phyloP scores from a whole-genome alignment of 1,140 invertebrate species.

The Bombus sibiricus region DNA sequence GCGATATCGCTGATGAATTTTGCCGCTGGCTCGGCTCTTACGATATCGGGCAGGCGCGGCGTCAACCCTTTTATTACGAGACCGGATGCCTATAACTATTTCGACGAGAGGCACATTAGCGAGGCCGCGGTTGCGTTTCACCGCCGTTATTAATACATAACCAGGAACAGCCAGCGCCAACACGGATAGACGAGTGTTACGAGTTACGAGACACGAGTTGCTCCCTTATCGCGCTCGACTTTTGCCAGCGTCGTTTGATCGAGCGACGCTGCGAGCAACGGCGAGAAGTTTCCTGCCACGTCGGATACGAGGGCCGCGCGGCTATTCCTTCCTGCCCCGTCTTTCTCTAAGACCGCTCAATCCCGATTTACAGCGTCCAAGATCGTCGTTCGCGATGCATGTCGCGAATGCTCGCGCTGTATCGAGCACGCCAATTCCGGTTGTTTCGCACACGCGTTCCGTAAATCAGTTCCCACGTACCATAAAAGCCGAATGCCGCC shows the following conservation, averaged over 20 bases:
- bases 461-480: constrained; percentile 62
- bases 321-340: too few species aligned
- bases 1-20: not conserved
- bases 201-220: too few species aligned
- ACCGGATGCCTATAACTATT: constrained; percentile 79
- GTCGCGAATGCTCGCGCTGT: not conserved
- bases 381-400: not conserved
- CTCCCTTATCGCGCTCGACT: too few species aligned
- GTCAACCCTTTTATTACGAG: constrained; percentile 77
- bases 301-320: too few species aligned
- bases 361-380: constrained; percentile 44
- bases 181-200: too few species aligned
- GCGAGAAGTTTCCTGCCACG: too few species aligned
- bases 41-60: not conserved
- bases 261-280: too few species aligned
- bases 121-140: not conserved
- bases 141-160: constrained; percentile 56
- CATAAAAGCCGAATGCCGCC: constrained; percentile 61
- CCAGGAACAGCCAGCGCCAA: not conserved
- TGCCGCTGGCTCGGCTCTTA: constrained; percentile 42
- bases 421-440: not conserved
- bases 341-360: not conserved
- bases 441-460: constrained; percentile 47
- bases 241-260: too few species aligned
- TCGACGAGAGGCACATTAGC: constrained; percentile 77